phyloP scores from a whole-genome alignment of 2,113 vertebrate genomes.

The Rhegmatorhina hoffmannsi region DNA sequence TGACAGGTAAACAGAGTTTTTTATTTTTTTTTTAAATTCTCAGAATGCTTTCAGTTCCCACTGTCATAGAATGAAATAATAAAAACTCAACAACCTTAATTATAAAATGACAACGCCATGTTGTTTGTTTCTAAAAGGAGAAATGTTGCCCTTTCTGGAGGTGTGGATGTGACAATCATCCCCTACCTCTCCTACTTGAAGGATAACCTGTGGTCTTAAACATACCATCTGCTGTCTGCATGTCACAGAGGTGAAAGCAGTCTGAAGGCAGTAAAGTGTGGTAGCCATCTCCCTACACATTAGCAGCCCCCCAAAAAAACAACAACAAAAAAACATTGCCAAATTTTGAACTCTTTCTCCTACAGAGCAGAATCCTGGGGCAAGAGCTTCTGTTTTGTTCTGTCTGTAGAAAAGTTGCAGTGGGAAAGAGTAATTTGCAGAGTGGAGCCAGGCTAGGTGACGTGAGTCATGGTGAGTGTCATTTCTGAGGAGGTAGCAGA shows the following conservation, averaged over 20 bases:
- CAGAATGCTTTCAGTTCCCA: neutral
- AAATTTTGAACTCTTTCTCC: neutral
- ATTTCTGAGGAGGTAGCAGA: neutral
- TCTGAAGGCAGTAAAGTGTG: neutral
- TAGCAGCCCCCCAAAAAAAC: neutral
- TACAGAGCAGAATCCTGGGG: neutral
- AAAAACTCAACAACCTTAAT: neutral
- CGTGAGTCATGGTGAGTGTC: neutral
- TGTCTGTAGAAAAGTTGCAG: neutral
- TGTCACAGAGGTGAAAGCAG: neutral
- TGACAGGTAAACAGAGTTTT: constrained; percentile 41
- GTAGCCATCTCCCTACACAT: neutral
- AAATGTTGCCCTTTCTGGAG: constrained; percentile 21
- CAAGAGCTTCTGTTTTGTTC: neutral
- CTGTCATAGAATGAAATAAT: neutral
- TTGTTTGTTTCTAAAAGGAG: constrained; percentile 26
- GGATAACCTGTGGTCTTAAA: constrained; percentile 23
- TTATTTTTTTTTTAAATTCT: neutral
- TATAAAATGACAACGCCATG: neutral
- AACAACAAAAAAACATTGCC: neutral
- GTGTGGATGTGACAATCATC: neutral
- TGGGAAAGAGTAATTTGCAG: neutral
- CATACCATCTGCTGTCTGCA: neutral
- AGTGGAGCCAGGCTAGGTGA: neutral
- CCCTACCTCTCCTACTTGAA: neutral